Conservation (phyloP, 2,888 invertebrate genomes). For the Mylabris sibirica region DNA sequence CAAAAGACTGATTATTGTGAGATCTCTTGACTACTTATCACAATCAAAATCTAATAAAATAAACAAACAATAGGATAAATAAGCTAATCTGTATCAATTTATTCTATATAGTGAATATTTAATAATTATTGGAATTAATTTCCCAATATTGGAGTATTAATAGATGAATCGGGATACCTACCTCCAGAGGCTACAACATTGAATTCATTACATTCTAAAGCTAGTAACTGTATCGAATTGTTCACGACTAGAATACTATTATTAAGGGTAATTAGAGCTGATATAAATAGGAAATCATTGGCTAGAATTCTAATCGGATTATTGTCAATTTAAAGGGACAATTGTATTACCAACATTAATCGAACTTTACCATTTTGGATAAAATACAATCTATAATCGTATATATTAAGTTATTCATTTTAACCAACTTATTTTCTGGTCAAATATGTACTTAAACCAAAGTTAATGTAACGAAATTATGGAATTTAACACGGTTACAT, state of each 20-base stretch:
- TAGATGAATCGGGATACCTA: neutral
- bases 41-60: neutral
- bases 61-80: neutral
- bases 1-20: neutral
- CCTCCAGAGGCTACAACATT: neutral
- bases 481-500: neutral
- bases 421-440: neutral
- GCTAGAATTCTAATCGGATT: neutral
- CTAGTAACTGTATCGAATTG: neutral
- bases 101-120: too few species aligned
- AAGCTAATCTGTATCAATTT: too few species aligned
- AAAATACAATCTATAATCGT: neutral
- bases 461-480: neutral
- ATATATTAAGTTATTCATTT: neutral
- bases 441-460: neutral
- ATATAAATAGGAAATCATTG: slow-evolving; percentile 9
- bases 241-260: neutral
- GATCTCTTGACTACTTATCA: neutral
- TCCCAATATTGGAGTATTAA: neutral
- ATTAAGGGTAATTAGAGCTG: neutral
- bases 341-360: neutral
- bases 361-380: neutral
- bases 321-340: neutral
- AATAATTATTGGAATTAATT: too few species aligned
- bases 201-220: neutral